phyloP scores from a whole-genome alignment of 2,797 vertebrate species.

The Spatula clypeata region DNA sequence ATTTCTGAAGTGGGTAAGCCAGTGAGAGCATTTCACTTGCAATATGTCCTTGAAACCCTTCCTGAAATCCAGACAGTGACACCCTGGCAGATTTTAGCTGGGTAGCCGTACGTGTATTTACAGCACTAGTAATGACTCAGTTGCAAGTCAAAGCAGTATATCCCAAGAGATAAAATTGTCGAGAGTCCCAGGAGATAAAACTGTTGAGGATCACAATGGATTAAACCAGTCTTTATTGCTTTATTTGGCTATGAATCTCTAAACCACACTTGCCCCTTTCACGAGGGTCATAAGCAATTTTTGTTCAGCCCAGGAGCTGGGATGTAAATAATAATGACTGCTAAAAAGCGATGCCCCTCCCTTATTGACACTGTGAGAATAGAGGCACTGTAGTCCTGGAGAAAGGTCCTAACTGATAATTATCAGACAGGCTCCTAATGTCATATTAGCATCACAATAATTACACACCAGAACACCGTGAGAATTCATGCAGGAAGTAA shows the following conservation, averaged over 20 bases:
- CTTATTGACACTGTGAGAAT: neutral
- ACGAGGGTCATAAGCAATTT: neutral
- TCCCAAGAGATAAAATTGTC: neutral
- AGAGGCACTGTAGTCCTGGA: neutral
- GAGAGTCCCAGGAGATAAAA: neutral
- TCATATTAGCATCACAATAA: neutral
- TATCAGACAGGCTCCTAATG: neutral
- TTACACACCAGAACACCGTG: neutral
- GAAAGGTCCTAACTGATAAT: neutral
- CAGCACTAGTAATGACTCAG: neutral
- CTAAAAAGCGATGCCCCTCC: neutral
- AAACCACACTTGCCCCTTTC: neutral
- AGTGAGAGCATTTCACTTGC: neutral
- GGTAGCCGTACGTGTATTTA: neutral
- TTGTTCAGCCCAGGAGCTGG: neutral
- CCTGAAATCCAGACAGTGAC: neutral
- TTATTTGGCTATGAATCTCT: conserved; percentile 20
- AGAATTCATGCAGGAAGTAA: neutral
- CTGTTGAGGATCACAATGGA: neutral
- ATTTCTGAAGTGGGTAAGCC: neutral
- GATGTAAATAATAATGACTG: neutral
- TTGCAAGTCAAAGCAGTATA: neutral
- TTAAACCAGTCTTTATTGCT: neutral
- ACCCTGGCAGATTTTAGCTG: neutral
- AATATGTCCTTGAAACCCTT: neutral